phyloP scores from a whole-genome alignment of 2,888 invertebrate species.

The Caenorhabditis uteleia region DNA sequence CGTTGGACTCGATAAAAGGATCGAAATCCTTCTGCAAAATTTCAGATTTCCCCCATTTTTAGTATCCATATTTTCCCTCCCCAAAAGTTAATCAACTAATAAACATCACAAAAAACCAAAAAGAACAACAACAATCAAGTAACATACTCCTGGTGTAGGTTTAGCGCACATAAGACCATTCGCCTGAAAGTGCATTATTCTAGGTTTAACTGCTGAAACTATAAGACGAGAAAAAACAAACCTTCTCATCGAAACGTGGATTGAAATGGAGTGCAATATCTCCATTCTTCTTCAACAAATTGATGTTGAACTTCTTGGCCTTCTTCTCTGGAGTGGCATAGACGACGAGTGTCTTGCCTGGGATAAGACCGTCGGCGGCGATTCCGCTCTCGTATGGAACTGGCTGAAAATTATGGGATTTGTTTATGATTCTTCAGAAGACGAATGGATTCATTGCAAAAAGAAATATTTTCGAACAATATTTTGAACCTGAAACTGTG shows the following conservation, averaged over 20 bases:
- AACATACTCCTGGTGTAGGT: conserved; percentile 55
- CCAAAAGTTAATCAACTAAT: conserved; percentile 1
- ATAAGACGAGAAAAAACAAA: conserved; percentile 13
- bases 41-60: neutral
- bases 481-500: conserved; percentile 1
- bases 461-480: conserved; percentile 1
- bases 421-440: neutral
- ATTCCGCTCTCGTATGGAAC: conserved; percentile 61
- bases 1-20: conserved; percentile 40
- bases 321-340: conserved; percentile 60
- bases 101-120: conserved; percentile 11
- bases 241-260: conserved; percentile 65
- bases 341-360: conserved; percentile 57
- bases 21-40: conserved; percentile 37
- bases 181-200: conserved; percentile 38
- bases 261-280: conserved; percentile 66
- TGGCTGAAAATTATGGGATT: conserved; percentile 43
- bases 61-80: neutral
- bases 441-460: neutral
- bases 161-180: conserved; percentile 54
- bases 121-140: too few species aligned
- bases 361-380: conserved; percentile 53
- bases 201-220: neutral
- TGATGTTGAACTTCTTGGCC: conserved; percentile 65
- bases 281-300: conserved; percentile 60